These are phyloP conservation scores for Oncorhynchus gorbuscha DNA, from an alignment of 2,113 vertebrate genomes.

Conservation along the genomic window DNA sequence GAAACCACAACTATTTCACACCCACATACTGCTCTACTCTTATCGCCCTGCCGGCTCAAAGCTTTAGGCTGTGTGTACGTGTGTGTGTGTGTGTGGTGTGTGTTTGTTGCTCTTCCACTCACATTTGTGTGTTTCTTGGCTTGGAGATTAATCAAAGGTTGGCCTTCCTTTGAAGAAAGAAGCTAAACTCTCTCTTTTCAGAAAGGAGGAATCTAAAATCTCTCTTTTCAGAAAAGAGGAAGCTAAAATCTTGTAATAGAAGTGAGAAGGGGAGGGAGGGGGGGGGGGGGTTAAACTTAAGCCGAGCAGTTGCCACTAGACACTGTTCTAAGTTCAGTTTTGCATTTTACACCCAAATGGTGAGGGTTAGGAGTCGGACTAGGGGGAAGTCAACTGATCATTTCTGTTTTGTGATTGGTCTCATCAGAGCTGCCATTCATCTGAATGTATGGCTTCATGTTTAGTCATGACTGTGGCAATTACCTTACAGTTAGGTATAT, in stretches of 20 bases:
- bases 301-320: slow-evolving; percentile 24
- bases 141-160: slow-evolving; percentile 45
- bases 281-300: background rate
- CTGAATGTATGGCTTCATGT: too few relatives aligned
- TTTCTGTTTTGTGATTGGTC: too few relatives aligned
- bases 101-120: slow-evolving; percentile 26
- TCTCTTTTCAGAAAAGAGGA: slow-evolving; percentile 29
- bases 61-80: slow-evolving; percentile 38
- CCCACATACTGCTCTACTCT: slow-evolving; percentile 73
- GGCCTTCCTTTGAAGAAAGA: slow-evolving; percentile 52
- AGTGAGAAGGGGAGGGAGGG: background rate
- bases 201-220: slow-evolving; percentile 33
- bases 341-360: too few relatives aligned
- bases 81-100: slow-evolving; percentile 6
- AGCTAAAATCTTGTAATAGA: slow-evolving; percentile 26
- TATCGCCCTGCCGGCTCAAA: slow-evolving; percentile 56
- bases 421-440: too few relatives aligned
- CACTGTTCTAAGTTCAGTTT: slow-evolving; percentile 18
- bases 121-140: slow-evolving; percentile 48
- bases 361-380: too few relatives aligned
- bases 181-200: slow-evolving; percentile 24
- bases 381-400: too few relatives aligned
- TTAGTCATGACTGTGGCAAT: too few relatives aligned
- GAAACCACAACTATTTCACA: slow-evolving; percentile 70
- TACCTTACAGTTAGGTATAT: too few relatives aligned